Percentiles rank a stretch among this genome's conserved stretches.
These are phyloP conservation scores for Papilio protenor DNA, from an alignment of 2,888 invertebrate genomes.

Conservation along the genomic window DNA sequence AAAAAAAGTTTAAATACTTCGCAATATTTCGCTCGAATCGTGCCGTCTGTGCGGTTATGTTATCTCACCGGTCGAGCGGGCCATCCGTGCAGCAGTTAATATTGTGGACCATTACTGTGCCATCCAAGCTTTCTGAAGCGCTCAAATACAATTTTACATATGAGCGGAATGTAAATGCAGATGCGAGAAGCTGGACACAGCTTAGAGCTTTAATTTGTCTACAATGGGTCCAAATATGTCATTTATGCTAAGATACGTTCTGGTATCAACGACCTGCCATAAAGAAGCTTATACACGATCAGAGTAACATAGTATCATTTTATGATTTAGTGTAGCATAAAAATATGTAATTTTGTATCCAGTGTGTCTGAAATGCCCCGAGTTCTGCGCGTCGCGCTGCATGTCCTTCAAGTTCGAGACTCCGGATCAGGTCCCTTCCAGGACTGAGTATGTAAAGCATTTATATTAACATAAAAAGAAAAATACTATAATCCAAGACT, in stretches of 20 bases:
- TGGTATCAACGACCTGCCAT: background rate
- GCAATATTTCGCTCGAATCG: background rate
- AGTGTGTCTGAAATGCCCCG: slow-evolving; percentile 27
- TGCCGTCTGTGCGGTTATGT: background rate
- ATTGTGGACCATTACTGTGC: background rate
- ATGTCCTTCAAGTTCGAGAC: slow-evolving; percentile 25
- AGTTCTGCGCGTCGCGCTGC: slow-evolving; percentile 34
- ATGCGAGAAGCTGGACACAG: background rate
- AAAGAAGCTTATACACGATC: background rate
- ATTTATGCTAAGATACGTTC: background rate
- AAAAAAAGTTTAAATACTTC: background rate
- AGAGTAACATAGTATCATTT: background rate
- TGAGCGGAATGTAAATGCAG: background rate
- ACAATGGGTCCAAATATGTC: background rate
- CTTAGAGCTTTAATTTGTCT: background rate
- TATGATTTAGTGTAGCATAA: background rate
- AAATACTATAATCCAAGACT: background rate
- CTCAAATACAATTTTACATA: no score
- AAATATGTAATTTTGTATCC: background rate
- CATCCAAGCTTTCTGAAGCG: no score
- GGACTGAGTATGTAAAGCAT: slow-evolving; percentile 1
- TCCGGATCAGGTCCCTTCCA: slow-evolving; percentile 1
- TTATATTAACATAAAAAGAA: background rate
- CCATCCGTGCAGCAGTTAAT: background rate
- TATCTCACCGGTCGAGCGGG: background rate